Evolutionary conservation across 2,797 vertebrate genomes (phyloP).

Genomic region (Simalia tracyae): DNA sequence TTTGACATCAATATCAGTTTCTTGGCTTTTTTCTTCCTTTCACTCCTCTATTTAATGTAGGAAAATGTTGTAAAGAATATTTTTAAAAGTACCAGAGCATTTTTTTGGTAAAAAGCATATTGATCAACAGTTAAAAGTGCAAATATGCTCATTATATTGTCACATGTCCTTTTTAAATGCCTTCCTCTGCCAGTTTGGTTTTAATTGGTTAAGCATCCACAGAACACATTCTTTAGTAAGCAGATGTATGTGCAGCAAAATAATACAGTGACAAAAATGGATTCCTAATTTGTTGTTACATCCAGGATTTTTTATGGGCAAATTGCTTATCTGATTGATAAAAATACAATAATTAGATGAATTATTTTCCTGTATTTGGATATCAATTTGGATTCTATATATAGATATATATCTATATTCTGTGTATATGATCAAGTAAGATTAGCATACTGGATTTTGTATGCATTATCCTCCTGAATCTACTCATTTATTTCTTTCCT

Average conservation of each 20-base stretch:
- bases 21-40: neutral
- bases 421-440: neutral
- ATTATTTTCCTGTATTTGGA: neutral
- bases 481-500: neutral
- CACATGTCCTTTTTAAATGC: neutral
- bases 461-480: neutral
- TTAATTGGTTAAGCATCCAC: neutral
- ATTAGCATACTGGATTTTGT: neutral
- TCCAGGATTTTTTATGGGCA: neutral
- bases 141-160: neutral
- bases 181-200: neutral
- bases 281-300: neutral
- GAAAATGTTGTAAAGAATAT: neutral
- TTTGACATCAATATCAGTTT: neutral
- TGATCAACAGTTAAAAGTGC: neutral
- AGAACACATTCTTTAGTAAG: neutral
- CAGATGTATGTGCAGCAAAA: neutral
- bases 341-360: neutral
- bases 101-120: neutral
- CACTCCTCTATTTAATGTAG: neutral
- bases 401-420: neutral
- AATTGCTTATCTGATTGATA: neutral
- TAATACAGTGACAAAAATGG: neutral
- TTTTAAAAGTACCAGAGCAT: neutral
- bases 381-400: neutral